These are phyloP conservation scores for Lasioglossum figueresi DNA, from an alignment of 2,888 invertebrate species.

Conservation along the genomic window DNA sequence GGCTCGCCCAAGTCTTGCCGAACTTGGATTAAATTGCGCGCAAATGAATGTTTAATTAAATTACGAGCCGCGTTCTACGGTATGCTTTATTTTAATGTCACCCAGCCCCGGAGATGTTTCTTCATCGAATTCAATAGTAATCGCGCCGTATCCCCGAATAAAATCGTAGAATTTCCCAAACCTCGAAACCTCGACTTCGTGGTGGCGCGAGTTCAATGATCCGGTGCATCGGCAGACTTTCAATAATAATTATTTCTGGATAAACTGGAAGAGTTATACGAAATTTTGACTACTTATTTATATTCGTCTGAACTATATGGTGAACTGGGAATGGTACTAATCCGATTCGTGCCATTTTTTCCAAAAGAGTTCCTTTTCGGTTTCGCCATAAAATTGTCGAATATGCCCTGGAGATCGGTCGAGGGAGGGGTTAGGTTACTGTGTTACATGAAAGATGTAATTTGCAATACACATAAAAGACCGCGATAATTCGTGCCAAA, in stretches of 20 bases:
- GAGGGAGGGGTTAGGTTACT: no score
- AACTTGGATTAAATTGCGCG: slow-evolving; percentile 1
- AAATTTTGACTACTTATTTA: background rate
- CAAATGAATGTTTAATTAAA: slow-evolving; percentile 5
- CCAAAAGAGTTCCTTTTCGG: background rate
- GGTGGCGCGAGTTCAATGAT: background rate
- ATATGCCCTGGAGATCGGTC: background rate
- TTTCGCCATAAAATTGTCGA: background rate
- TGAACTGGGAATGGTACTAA: background rate
- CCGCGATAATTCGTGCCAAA: slow-evolving; percentile 8
- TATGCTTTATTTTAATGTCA: slow-evolving; percentile 1
- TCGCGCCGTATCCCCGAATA: background rate
- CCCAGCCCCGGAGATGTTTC: background rate
- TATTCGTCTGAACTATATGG: background rate
- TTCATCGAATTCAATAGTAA: background rate
- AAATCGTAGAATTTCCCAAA: background rate
- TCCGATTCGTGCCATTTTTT: background rate
- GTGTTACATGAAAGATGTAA: background rate
- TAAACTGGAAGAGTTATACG: background rate
- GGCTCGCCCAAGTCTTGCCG: background rate
- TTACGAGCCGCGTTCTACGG: background rate
- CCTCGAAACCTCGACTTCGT: background rate
- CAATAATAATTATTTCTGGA: no score
- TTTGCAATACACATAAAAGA: background rate
- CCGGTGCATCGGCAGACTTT: no score